Conservation (phyloP, 2,888 invertebrate genomes). For the Mesorhabditis spiculigera region DNA sequence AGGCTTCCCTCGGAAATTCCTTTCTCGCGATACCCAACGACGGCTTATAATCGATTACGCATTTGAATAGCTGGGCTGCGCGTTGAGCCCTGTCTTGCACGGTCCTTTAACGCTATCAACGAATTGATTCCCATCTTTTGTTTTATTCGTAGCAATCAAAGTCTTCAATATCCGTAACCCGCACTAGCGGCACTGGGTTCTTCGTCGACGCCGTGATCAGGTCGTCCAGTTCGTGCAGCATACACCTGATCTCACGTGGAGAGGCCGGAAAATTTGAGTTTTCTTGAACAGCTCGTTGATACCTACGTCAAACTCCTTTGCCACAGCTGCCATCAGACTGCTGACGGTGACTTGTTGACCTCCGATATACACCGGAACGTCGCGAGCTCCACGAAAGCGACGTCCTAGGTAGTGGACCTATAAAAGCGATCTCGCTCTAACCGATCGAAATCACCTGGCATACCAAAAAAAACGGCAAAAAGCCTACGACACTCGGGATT, state of each 20-base stretch:
- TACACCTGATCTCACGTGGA: slow-evolving; percentile 35
- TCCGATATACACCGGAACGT: slow-evolving; percentile 37
- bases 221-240: slow-evolving; percentile 38
- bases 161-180: neutral
- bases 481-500: too few species aligned
- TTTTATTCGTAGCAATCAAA: slow-evolving; percentile 5
- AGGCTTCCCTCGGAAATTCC: too few species aligned
- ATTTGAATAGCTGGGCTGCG: too few species aligned
- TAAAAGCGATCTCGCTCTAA: neutral
- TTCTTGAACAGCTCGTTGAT: neutral
- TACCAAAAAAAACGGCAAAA: neutral
- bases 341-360: slow-evolving; percentile 38
- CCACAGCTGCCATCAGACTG: slow-evolving; percentile 35
- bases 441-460: too few species aligned
- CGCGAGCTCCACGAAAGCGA: slow-evolving; percentile 29
- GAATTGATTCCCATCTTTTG: neutral
- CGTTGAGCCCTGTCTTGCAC: too few species aligned
- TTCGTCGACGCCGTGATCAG: slow-evolving; percentile 22
- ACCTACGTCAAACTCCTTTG: slow-evolving; percentile 35
- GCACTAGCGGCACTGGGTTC: neutral
- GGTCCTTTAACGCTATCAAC: neutral
- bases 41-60: too few species aligned
- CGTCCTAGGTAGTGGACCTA: slow-evolving; percentile 25
- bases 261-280: slow-evolving; percentile 26
- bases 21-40: too few species aligned